Evolutionary conservation across 2,797 vertebrate species (phyloP), one percentile per base, ranked within the genome.

Genomic region (Heterohyrax brucei): DNA sequence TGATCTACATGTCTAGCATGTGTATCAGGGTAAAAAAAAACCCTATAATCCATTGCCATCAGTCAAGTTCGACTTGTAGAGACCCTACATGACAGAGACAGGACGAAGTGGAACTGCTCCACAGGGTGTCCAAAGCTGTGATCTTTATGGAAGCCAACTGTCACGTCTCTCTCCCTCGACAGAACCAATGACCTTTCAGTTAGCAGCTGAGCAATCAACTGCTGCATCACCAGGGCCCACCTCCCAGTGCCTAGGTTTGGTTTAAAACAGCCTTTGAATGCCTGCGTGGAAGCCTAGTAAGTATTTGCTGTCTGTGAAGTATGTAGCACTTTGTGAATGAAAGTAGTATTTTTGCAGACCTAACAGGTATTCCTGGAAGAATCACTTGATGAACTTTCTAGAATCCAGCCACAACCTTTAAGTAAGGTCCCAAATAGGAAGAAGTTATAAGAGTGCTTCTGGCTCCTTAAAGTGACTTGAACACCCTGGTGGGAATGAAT

Each of bases 231-330:
- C 53, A 56, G 53, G 53, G 53, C 53, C 18, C 53, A 12, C 18
- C 53, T 66, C 56, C 13, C 10, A 26, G 30, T 24, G 62, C 28
- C 53, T n/a, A 33, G 64, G 18, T 68, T 56, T 64, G 76, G 59
- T 85, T 90, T 56, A 56, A 81, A 68, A 86, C 50, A 53, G 48
- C 44, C 59, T 4, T 10, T 28, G 19, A 88, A 81, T 78, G 61
- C 28, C n/a, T 30, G 21, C 82, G 22, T 62, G 19, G 96, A 86
- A 39, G 18, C 46, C 53, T 80, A 82, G 30, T 61, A 80, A 91
- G 89, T 89, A 87, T 61, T 82, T 93, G 90, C n/a, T 48, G n/a
- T 75, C 64, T 56, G 1, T 80, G 39, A 80, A 87, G 80, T 14
- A 3, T 46, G 5, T 7, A n/a, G 44, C 90, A 96, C 28, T 81